Base-by-base conservation (phyloP, 2,888 invertebrate species). In the Rapana venosa region DNA sequence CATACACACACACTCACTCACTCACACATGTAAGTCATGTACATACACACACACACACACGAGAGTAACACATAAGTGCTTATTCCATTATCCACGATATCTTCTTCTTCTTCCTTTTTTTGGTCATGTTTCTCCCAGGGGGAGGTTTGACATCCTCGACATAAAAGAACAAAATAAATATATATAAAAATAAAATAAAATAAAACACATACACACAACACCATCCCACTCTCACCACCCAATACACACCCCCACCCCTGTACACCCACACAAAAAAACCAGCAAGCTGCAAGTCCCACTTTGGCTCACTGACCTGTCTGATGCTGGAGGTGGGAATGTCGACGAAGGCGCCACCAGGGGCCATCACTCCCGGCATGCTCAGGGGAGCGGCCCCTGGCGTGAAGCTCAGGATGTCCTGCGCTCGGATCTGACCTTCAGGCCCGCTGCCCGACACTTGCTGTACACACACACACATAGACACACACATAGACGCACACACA, bases 271-370 rank as follows among this genome's bases (percentile, higher is more conserved):
- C 61, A 61, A 15, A 58, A 4, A 61, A 47, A 2, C 47, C 47
- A 47, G 47, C 32, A 20, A 15, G 22, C 61, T 36, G 22, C 22
- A n/a, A n/a, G 36, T 84, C 26, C 58, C 11, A 2, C 8, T 47
- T 47, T 47, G 4, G 11, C 22, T 70, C 6, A 70, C 70, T 70
- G 88, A 96, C 96, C 95, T 97, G 97, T 91, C 99, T 97, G 96
- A 99, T 98, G 95, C 97, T 98, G 1, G 98, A 97, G 66, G 99
- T 97, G 0, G 98, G 98, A 92, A 98, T 97, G 96, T 99, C 99
- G 81, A 97, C 96, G 96, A 96, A 98, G 47, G 93, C 93, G 4
- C 81, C 81, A 26, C 95, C 95, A 11, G 95, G 93, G 17, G 92
- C 89, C 15, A 92, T 90, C 6, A 92, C 91, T 66, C 92, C 81